A percentile compares a stretch with the other conserved stretches of the same genome.
Conservation (phyloP, 2,797 vertebrate genomes). For the Falco concolor region DNA sequence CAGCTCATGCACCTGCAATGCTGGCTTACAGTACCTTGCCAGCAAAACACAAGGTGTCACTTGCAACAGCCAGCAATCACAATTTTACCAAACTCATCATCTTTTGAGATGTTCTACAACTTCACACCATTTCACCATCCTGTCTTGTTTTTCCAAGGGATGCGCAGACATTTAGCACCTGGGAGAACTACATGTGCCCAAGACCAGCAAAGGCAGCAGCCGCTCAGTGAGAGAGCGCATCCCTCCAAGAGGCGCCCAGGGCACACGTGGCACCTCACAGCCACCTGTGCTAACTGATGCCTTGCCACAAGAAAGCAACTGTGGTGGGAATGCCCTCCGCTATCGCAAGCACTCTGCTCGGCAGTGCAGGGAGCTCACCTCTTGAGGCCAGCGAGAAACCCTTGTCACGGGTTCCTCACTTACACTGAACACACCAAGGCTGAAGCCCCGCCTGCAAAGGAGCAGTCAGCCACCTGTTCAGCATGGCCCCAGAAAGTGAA, state of each 20-base stretch:
- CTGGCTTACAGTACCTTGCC: background rate
- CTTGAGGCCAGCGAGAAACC: background rate
- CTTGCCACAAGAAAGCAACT: constrained; percentile 76
- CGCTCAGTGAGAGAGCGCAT: background rate
- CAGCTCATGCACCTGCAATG: background rate
- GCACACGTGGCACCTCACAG: background rate
- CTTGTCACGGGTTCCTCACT: background rate
- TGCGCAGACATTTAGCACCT: constrained; percentile 27
- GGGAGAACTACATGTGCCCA: background rate
- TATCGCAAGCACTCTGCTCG: constrained; percentile 13
- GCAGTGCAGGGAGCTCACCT: constrained; percentile 24
- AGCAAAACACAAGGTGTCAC: background rate
- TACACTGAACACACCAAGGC: background rate
- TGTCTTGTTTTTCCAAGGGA: constrained; percentile 43
- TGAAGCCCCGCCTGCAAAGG: background rate
- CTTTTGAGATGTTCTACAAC: background rate
- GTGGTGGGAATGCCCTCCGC: constrained; percentile 68
- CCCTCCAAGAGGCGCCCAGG: constrained; percentile 2
- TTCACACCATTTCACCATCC: background rate
- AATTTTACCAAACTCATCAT: background rate
- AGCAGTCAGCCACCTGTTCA: background rate
- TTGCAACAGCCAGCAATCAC: background rate
- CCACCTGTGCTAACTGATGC: constrained; percentile 86
- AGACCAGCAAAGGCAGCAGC: background rate
- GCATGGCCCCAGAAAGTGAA: background rate